These are phyloP conservation scores for Elephantulus edwardii DNA, from an alignment of 2,113 vertebrate genomes.

Conservation along the genomic window DNA sequence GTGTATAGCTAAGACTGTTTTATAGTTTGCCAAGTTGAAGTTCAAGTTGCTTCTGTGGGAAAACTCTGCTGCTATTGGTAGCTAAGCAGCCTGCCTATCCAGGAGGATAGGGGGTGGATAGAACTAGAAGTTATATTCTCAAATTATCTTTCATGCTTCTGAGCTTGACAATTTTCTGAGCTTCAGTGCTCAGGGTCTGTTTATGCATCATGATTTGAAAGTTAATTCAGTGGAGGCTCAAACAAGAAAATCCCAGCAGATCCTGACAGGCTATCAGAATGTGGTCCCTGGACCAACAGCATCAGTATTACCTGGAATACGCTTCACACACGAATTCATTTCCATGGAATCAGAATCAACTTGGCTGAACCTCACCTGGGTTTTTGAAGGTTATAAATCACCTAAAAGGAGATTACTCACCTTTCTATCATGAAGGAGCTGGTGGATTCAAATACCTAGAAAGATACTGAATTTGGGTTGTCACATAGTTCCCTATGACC, in stretches of 20 bases:
- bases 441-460: too few species aligned
- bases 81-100: background rate
- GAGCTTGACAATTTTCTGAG: background rate
- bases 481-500: too few species aligned
- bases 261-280: background rate
- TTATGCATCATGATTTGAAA: background rate
- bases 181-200: background rate
- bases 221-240: slow-evolving; percentile 4
- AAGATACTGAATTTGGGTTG: too few species aligned
- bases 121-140: background rate
- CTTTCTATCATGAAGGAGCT: too few species aligned
- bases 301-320: background rate
- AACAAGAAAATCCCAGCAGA: background rate
- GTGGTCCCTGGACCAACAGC: background rate
- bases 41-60: slow-evolving; percentile 62
- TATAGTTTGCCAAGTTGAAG: slow-evolving; percentile 61
- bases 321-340: too few species aligned
- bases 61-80: background rate
- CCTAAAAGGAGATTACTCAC: too few species aligned
- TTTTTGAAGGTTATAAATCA: too few species aligned
- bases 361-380: too few species aligned
- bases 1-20: slow-evolving; percentile 52
- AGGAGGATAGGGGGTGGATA: fast-evolving
- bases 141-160: background rate
- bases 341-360: too few species aligned